Base-by-base conservation (phyloP, 2,888 invertebrate genomes). In the Ganaspis brasiliensis region DNA sequence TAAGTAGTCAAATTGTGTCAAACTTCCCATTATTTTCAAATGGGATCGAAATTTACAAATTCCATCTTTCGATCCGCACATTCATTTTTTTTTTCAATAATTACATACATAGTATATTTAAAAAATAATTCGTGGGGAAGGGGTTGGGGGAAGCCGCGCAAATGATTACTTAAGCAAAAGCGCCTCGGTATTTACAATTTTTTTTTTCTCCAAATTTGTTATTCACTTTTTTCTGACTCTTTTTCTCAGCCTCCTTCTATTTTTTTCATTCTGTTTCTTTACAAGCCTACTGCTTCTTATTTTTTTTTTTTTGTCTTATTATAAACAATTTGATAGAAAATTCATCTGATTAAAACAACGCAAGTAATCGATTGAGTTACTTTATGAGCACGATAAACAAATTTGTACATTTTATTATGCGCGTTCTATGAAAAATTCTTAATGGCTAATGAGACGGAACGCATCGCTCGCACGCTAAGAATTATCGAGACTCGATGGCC, bases 371-470 rank as follows among this genome's bases (percentile, higher is more conserved):
- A 85, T 87, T 85, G n/a, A n/a, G 85, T 89, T 88, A 88, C 84
- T 87, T 40, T 82, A 81, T 86, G 87, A 88, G 88, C 88, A 90
- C 86, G 82, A 89, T 90, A 89, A 90, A 89, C 88, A 89, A 89
- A 88, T 90, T 90, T 90, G 89, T 90, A 90, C 90, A 90, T 88
- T 89, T 89, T 88, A 89, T 90, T 90, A 90, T 89, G 90, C 90
- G 87, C 86, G 83, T 87, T 81, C 87, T 86, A 87, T n/a, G n/a
- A 49, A 86, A 81, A 87, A 84, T 79, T 87, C 86, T 86, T 88
- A n/a, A 87, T 45, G 70, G 79, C 82, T 87, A 85, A 79, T 14
- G 81, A 83, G 80, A 82, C 75, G 83, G 79, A 85, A 87, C 80
- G 81, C 80, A 76, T 83, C 73, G 71, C 40, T 63, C 67, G 16